Evolutionary conservation across 2,797 vertebrate genomes (phyloP).

Genomic region (Falco cherrug): DNA sequence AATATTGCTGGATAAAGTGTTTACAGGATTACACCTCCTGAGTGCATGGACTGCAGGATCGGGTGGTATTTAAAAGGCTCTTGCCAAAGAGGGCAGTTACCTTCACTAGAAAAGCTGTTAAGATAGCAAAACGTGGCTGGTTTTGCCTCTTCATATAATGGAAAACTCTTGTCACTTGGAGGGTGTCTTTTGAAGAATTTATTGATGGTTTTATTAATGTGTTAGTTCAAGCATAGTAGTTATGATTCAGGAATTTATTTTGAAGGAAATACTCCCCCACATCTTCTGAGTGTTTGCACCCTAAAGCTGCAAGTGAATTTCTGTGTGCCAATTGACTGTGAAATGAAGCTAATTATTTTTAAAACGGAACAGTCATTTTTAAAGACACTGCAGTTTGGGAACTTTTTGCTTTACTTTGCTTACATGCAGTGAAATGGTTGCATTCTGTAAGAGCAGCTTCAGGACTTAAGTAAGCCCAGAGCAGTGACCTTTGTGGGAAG

Average conservation of each 20-base stretch:
- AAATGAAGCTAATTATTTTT: background rate
- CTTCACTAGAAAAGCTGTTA: background rate
- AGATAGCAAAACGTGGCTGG: background rate
- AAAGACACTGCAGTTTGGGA: background rate
- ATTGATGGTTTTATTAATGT: background rate
- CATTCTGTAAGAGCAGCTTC: background rate
- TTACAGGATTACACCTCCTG: background rate
- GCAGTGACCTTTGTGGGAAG: background rate
- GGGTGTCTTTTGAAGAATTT: background rate
- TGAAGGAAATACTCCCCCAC: slow-evolving; percentile 52
- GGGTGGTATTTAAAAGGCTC: background rate
- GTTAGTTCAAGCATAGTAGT: background rate
- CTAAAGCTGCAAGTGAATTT: background rate
- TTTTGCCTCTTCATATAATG: background rate
- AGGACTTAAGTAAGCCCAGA: background rate
- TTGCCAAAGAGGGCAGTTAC: background rate
- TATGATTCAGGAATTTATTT: slow-evolving; percentile 42
- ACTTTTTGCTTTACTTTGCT: background rate
- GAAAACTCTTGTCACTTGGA: background rate
- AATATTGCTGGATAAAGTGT: background rate
- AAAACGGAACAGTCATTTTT: background rate
- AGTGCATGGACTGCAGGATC: background rate
- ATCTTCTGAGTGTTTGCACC: background rate
- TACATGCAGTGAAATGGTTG: background rate
- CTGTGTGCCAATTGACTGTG: slow-evolving; percentile 24